Evolutionary conservation across 2,888 invertebrate species (phyloP).

Genomic region (Diplolepis rosae): DNA sequence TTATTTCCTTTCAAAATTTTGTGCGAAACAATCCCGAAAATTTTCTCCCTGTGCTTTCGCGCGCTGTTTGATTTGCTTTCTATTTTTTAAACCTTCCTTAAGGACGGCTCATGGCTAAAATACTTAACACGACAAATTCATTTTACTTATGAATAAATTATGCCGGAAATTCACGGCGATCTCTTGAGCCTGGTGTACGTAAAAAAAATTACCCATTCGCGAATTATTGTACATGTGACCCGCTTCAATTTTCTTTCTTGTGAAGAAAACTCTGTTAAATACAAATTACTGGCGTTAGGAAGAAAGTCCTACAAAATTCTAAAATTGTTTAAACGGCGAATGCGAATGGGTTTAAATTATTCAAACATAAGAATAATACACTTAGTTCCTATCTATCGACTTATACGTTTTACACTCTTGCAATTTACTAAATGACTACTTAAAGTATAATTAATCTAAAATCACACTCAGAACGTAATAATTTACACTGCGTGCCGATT

Average conservation of each 20-base stretch:
- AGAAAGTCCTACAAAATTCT: neutral
- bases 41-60: conserved; percentile 7
- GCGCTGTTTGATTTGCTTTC: neutral
- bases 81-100: neutral
- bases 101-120: neutral
- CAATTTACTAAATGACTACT: conserved; percentile 9
- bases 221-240: conserved; percentile 20
- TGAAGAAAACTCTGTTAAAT: neutral
- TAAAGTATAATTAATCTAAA: conserved; percentile 54
- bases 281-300: conserved; percentile 3
- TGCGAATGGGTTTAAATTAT: neutral
- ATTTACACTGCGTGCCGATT: conserved; percentile 36
- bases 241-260: neutral
- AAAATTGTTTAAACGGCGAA: neutral
- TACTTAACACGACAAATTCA: neutral
- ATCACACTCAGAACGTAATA: conserved; percentile 70
- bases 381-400: conserved; percentile 25
- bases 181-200: conserved; percentile 14
- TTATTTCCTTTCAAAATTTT: neutral
- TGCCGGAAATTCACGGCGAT: conserved; percentile 11
- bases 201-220: conserved; percentile 16
- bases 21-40: neutral
- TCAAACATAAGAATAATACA: conserved; percentile 7
- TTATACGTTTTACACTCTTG: conserved; percentile 4
- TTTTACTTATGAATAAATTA: conserved; percentile 12